Conservation (phyloP, 2,888 invertebrate genomes). For the Tinea semifulvella region DNA sequence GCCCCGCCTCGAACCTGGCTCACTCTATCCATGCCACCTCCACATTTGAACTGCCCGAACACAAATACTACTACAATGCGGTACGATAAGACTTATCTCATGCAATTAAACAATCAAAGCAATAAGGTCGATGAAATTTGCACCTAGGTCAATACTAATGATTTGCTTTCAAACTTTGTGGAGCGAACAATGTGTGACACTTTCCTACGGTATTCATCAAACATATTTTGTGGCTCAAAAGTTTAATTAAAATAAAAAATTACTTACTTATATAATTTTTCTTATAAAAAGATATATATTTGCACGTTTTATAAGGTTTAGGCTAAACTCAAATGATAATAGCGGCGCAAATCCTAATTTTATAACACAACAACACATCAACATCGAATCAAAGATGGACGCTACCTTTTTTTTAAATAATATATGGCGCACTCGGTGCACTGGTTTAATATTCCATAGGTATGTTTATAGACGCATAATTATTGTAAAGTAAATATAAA, state of each 20-base stretch:
- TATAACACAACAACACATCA: slow-evolving; percentile 40
- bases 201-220: slow-evolving; percentile 22
- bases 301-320: not conserved
- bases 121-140: slow-evolving; percentile 50
- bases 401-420: slow-evolving; percentile 32
- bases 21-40: slow-evolving; percentile 60
- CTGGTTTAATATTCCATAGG: too few relatives aligned
- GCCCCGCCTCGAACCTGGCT: slow-evolving; percentile 50
- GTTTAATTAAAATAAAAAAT: not conserved
- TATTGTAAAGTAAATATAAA: too few relatives aligned
- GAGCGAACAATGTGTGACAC: slow-evolving; percentile 55
- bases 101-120: slow-evolving; percentile 25
- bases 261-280: not conserved
- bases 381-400: slow-evolving; percentile 65
- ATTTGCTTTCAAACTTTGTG: slow-evolving; percentile 54
- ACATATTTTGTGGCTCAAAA: not conserved
- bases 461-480: too few relatives aligned
- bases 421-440: too few relatives aligned
- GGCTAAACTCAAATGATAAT: not conserved
- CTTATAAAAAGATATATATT: not conserved
- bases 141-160: slow-evolving; percentile 59
- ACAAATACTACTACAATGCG: not conserved
- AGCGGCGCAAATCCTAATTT: not conserved
- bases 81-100: not conserved
- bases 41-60: slow-evolving; percentile 36